Evolutionary conservation across 2,113 vertebrate species (phyloP).

Genomic region (Furnarius figulus): DNA sequence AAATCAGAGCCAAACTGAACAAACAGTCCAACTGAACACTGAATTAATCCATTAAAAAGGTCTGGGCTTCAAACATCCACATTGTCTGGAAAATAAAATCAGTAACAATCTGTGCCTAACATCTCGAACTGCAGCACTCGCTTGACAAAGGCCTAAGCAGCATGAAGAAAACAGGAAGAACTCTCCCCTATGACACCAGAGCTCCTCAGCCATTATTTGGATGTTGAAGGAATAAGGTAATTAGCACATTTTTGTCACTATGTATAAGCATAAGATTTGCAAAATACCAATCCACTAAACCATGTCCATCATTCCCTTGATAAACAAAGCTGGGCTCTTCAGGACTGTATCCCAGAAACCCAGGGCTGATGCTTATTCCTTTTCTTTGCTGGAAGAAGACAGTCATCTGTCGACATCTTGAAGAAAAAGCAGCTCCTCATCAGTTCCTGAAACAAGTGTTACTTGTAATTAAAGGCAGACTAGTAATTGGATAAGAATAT

Average conservation of each 20-base stretch:
- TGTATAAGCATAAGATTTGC: not conserved
- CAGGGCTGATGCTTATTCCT: not conserved
- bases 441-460: not conserved
- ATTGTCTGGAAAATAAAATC: not conserved
- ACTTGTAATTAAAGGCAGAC: not conserved
- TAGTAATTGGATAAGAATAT: not conserved
- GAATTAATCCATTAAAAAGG: not conserved
- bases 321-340: not conserved
- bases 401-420: not conserved
- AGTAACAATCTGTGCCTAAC: not conserved
- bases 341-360: not conserved
- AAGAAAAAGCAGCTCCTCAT: not conserved
- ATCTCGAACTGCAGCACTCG: not conserved
- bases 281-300: not conserved
- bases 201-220: not conserved
- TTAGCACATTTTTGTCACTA: not conserved
- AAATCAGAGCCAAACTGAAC: not conserved
- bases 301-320: not conserved
- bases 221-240: not conserved
- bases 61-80: not conserved
- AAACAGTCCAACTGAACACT: not conserved
- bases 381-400: not conserved
- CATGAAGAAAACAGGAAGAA: not conserved
- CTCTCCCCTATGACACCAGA: not conserved
- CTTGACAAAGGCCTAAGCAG: not conserved